These are phyloP conservation scores for Cercopithecus mona DNA, from an alignment of 2,113 vertebrate genomes.

Conservation along the genomic window DNA sequence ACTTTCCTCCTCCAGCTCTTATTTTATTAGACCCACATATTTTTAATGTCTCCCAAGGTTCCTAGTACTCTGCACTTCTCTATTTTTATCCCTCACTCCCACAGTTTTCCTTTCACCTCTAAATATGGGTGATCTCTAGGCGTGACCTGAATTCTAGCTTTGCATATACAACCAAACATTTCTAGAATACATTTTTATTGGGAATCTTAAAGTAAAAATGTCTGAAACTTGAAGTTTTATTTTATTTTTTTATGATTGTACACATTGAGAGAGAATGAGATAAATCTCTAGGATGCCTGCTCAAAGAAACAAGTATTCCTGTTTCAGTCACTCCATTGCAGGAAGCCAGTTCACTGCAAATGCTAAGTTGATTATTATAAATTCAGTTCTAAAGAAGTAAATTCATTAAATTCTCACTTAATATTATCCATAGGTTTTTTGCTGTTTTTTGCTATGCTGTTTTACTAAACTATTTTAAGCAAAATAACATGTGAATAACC, in stretches of 20 bases:
- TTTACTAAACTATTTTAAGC: not conserved
- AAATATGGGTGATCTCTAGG: not conserved
- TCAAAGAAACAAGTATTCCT: not conserved
- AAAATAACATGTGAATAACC: not conserved
- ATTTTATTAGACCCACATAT: not conserved
- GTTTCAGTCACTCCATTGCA: not conserved
- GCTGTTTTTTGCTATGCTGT: too few relatives aligned
- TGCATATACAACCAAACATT: conserved; percentile 37
- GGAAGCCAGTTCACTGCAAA: not conserved
- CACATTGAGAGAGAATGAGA: not conserved
- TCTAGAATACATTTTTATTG: conserved; percentile 17
- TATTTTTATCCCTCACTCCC: conserved; percentile 21
- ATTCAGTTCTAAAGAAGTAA: not conserved
- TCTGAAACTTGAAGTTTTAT: not conserved
- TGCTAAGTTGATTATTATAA: not conserved
- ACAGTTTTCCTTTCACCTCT: not conserved
- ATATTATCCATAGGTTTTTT: not conserved
- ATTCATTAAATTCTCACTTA: not conserved
- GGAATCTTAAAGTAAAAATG: not conserved
- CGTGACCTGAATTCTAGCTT: conserved; percentile 49
- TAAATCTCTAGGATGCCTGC: not conserved
- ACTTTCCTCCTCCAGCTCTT: not conserved
- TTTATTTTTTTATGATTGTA: not conserved
- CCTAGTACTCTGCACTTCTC: not conserved
- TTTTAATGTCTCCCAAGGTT: not conserved